Evolutionary conservation across 2,797 vertebrate genomes (phyloP), one percentile per base, ranked within the genome.

Genomic region (Sebastiscus albofasciatus): DNA sequence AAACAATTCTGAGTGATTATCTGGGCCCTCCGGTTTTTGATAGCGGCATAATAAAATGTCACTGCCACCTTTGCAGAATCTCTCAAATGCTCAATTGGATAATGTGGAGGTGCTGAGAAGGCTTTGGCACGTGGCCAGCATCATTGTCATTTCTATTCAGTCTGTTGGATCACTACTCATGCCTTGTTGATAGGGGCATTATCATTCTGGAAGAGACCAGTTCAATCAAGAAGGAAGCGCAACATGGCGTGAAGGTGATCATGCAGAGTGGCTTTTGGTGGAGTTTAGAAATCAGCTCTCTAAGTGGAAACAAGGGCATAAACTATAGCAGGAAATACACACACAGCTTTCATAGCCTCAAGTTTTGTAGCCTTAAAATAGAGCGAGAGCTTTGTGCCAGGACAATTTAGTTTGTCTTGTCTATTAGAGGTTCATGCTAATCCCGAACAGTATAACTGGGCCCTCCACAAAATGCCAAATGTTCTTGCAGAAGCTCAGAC

Each of bases 211-310:
- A 83, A 75, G 86, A 81, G 79, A 67, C 83, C 69, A 26, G 86
- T 71, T 92, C 84, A 86, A 85, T 91, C 89, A 89, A 80, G 83
- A 72, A 65, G 54, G 72, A 72, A 77, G 62, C 3, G 74, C 75
- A 85, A 82, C 80, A 74, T n/a, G 62, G 87, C 86, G 82, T 93
- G 92, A 93, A 93, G 89, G 93, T 93, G 92, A 92, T 91, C 70
- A 39, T 26, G 74, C 80, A 55, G 62, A 73, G 68, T 66, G 72
- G 89, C 76, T 83, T 73, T 84, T 64, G 75, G 69, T 22, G 66
- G 72, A 86, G 75, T 90, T 80, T 66, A 34, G 70, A 87, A 80
- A 80, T 85, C 49, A 71, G 62, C 80, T 84, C 64, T 12, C 68
- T 46, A 49, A 87, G 85, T 85, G 87, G 42, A 49, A 49, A 77